Percentiles rank a stretch among this genome's conserved stretches.
Evolutionary conservation across 1,140 invertebrate species (phyloP).

Genomic region (Gyrodactylus bullatarudis): DNA sequence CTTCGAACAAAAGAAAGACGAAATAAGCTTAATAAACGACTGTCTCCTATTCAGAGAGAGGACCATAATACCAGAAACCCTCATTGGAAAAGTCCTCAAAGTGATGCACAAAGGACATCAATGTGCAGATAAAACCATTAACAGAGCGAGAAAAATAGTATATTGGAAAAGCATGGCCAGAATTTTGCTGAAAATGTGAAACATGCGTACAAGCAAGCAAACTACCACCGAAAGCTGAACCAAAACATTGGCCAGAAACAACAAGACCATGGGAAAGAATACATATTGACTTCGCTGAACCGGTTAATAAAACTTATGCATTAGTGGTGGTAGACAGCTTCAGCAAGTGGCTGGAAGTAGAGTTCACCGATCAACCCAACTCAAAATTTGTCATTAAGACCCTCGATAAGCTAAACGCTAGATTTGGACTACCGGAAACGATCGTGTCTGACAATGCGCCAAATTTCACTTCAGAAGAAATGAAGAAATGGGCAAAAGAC

Average conservation of each 20-base stretch:
- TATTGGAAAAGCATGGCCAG: too few relatives aligned
- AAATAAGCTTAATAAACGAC: background rate
- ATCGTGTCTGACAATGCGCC: slow-evolving; percentile 10
- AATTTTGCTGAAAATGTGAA: background rate
- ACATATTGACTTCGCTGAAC: background rate
- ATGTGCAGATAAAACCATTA: background rate
- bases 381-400: background rate
- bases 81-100: background rate
- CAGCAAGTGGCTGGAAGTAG: background rate
- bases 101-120: background rate
- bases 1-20: background rate
- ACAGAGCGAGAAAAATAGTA: background rate
- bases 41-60: background rate
- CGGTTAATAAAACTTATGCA: background rate
- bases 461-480: slow-evolving; percentile 9
- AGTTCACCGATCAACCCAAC: background rate
- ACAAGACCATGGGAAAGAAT: background rate
- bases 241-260: background rate
- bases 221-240: background rate
- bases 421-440: slow-evolving; percentile 9
- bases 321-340: slow-evolving; percentile 7
- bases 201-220: background rate
- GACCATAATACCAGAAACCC: background rate
- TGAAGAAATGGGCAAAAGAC: slow-evolving; percentile 8
- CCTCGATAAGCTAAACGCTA: background rate